phyloP scores from a whole-genome alignment of 2,797 vertebrate species.

The Discoglossus pictus region DNA sequence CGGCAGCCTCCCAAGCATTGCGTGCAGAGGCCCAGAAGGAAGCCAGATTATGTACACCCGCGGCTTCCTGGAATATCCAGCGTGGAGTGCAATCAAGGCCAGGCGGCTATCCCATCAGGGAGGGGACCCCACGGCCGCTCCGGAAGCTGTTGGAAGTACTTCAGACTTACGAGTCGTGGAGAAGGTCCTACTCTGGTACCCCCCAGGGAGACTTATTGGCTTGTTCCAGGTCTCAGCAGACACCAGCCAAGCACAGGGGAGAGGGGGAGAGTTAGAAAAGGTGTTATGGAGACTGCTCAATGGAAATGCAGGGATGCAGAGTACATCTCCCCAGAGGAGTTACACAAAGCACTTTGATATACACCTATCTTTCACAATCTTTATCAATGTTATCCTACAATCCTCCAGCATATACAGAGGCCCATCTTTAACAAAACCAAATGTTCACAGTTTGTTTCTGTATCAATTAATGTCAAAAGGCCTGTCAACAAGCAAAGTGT shows the following conservation, averaged over 20 bases:
- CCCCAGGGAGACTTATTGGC: conserved; percentile 16
- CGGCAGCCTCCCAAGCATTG: conserved; percentile 32
- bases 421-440: too few relatives aligned
- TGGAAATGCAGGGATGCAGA: too few relatives aligned
- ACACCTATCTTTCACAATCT: too few relatives aligned
- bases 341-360: too few relatives aligned
- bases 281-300: neutral
- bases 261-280: neutral
- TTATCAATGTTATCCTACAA: too few relatives aligned
- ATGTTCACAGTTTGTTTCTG: too few relatives aligned
- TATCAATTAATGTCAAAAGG: too few relatives aligned
- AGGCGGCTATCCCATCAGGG: conserved; percentile 47
- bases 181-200: conserved; percentile 21
- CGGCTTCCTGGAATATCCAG: conserved; percentile 48
- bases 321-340: too few relatives aligned
- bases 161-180: conserved; percentile 40
- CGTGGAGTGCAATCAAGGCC: conserved; percentile 42
- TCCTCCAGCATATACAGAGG: too few relatives aligned
- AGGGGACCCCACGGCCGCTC: conserved; percentile 42
- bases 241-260: conserved; percentile 9
- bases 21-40: conserved; percentile 35
- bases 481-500: too few relatives aligned
- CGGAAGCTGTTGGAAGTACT: conserved; percentile 52
- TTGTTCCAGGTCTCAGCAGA: conserved; percentile 31
- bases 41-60: conserved; percentile 44